These are phyloP conservation scores for Gavia stellata DNA, from an alignment of 2,113 vertebrate genomes.

Conservation along the genomic window DNA sequence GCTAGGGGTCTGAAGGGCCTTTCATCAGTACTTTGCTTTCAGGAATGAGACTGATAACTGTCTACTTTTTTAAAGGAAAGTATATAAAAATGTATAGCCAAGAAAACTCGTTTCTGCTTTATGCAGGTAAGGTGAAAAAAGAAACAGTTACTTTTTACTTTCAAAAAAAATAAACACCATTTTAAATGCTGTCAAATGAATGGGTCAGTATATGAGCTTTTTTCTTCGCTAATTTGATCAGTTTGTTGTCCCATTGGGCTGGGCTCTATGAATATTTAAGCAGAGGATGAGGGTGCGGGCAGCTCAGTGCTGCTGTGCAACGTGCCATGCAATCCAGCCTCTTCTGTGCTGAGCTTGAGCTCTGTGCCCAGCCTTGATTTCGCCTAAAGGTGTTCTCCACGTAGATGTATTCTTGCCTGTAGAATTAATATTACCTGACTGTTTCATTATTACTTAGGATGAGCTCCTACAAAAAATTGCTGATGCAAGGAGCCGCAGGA, in stretches of 20 bases:
- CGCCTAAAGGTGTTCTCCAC: neutral
- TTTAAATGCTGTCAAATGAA: neutral
- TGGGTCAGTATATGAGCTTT: neutral
- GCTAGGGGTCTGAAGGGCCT: neutral
- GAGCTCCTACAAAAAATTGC: neutral
- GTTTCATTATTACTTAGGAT: neutral
- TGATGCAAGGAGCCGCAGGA: neutral
- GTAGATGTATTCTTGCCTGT: fast-evolving
- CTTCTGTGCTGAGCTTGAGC: neutral
- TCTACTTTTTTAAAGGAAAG: neutral
- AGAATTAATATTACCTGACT: neutral
- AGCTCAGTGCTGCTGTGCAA: neutral
- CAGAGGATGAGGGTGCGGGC: neutral
- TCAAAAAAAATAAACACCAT: neutral
- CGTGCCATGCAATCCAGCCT: fast-evolving
- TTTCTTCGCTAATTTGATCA: neutral
- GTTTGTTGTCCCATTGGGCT: neutral
- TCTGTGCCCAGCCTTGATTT: neutral
- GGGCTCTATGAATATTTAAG: neutral
- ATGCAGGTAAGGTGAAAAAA: fast-evolving
- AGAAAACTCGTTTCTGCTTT: neutral
- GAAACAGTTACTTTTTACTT: neutral
- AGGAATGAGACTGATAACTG: neutral
- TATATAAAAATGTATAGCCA: neutral
- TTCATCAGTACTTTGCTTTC: neutral